phyloP scores from a whole-genome alignment of 2,113 vertebrate species.

The Oreotrochilus melanogaster region DNA sequence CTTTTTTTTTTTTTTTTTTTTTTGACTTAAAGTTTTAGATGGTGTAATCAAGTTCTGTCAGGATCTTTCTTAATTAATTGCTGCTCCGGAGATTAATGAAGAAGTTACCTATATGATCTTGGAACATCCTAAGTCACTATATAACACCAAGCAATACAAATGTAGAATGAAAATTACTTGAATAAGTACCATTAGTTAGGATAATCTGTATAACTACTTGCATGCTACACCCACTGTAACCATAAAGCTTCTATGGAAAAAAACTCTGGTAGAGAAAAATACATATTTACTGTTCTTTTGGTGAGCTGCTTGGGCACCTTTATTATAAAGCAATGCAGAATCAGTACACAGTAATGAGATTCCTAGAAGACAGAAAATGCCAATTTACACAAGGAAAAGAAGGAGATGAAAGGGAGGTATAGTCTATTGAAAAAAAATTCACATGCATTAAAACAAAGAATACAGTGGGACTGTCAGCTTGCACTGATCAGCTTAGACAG shows the following conservation, averaged over 20 bases:
- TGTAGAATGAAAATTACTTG: background rate
- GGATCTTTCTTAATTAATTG: conserved; percentile 43
- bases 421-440: conserved; percentile 63
- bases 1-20: background rate
- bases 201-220: conserved; percentile 63
- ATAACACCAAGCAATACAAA: conserved; percentile 12
- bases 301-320: conserved; percentile 43
- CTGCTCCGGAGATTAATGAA: background rate
- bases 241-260: conserved; percentile 52
- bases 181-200: conserved; percentile 8
- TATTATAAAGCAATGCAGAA: conserved; percentile 66
- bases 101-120: background rate
- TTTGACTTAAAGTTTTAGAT: background rate
- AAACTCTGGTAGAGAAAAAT: conserved; percentile 41
- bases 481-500: conserved; percentile 76
- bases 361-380: conserved; percentile 76
- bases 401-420: conserved; percentile 67
- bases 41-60: conserved; percentile 36
- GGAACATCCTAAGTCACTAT: background rate
- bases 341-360: conserved; percentile 73
- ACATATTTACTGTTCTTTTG: conserved; percentile 60
- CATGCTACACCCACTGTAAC: conserved; percentile 49
- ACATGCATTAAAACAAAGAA: conserved; percentile 71
- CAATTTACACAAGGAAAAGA: conserved; percentile 73
- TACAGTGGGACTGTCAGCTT: conserved; percentile 71